Percentiles rank a stretch among this genome's conserved stretches.
Conservation (phyloP, 2,113 vertebrate species). For the Tragelaphus imberbis region DNA sequence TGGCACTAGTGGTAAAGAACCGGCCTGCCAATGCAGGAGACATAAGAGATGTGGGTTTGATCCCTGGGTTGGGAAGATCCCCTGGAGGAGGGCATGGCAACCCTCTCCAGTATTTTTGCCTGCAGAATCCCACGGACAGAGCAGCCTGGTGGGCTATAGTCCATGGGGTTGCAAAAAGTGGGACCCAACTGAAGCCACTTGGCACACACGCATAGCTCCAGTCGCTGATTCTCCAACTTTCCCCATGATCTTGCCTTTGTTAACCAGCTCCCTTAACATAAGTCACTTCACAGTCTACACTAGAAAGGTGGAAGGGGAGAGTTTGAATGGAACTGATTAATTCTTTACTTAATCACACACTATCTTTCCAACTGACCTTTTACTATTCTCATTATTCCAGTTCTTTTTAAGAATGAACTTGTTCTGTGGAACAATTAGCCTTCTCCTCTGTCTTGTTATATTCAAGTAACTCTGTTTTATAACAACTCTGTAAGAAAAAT, state of each 20-base stretch:
- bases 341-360: constrained; percentile 56
- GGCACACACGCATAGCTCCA: neutral
- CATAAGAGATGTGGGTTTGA: neutral
- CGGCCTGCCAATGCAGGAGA: neutral
- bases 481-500: constrained; percentile 49
- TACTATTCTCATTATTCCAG: constrained; percentile 41
- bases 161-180: neutral
- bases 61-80: neutral
- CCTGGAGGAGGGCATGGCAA: neutral
- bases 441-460: constrained; percentile 46
- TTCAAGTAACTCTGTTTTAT: constrained; percentile 42
- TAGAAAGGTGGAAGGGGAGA: constrained; percentile 51
- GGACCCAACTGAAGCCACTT: neutral
- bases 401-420: constrained; percentile 50
- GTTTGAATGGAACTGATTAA: constrained; percentile 62
- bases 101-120: neutral
- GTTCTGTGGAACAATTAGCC: constrained; percentile 58
- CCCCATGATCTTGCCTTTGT: constrained; percentile 37
- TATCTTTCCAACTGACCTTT: constrained; percentile 51
- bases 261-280: constrained; percentile 62
- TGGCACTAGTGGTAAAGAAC: neutral
- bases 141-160: neutral
- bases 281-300: constrained; percentile 34
- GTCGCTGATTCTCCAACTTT: constrained; percentile 23
- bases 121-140: neutral